These are phyloP conservation scores for Hirtodrosophila alboralis DNA, from an alignment of 2,888 invertebrate genomes.

Conservation along the genomic window DNA sequence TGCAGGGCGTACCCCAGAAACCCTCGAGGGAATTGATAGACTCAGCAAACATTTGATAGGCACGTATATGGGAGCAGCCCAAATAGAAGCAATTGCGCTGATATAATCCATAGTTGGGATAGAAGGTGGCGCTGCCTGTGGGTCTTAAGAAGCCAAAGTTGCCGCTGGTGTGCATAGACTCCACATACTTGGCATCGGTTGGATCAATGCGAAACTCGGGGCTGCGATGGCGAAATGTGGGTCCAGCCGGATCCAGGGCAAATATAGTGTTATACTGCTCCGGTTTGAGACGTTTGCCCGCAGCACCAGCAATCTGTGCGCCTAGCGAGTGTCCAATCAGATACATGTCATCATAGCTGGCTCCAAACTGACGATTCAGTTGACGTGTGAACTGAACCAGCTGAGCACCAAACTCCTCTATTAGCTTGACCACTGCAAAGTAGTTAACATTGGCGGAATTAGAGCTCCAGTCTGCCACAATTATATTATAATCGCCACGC, in stretches of 20 bases:
- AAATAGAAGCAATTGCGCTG: conserved; percentile 78
- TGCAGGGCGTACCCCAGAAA: conserved; percentile 80
- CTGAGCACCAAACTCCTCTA: conserved; percentile 73
- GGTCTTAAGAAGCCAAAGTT: conserved; percentile 79
- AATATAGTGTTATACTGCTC: conserved; percentile 79
- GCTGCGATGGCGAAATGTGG: conserved; percentile 72
- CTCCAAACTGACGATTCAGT: conserved; percentile 51
- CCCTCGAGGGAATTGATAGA: conserved; percentile 75
- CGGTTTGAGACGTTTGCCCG: conserved; percentile 74
- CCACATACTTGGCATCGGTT: conserved; percentile 81
- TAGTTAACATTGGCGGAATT: conserved; percentile 79
- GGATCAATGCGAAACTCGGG: conserved; percentile 78
- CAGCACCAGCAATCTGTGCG: conserved; percentile 82
- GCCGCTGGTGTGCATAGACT: conserved; percentile 83
- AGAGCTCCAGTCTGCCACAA: conserved; percentile 81
- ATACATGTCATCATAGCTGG: conserved; percentile 69
- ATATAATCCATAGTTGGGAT: conserved; percentile 81
- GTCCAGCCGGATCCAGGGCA: conserved; percentile 83
- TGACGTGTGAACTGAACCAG: conserved; percentile 75
- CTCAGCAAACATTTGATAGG: conserved; percentile 81
- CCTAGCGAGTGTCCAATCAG: conserved; percentile 84
- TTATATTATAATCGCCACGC: conserved; percentile 73
- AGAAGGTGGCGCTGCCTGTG: conserved; percentile 83
- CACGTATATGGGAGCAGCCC: conserved; percentile 81
- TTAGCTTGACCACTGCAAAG: conserved; percentile 71